Evolutionary conservation across 1,140 invertebrate genomes (phyloP).

Genomic region (Heliconius eleuchia): DNA sequence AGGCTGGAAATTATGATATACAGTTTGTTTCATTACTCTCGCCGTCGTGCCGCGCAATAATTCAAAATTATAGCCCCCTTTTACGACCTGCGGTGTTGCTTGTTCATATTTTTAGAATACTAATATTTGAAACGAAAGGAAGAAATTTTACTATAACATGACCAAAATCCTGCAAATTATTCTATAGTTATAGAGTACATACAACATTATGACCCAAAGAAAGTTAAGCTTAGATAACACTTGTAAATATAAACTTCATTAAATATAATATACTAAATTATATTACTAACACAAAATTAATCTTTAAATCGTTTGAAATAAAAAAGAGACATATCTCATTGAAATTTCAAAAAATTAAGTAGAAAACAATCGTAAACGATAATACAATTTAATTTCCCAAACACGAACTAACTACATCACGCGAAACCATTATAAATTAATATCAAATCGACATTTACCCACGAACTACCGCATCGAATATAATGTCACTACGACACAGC

Average conservation of each 20-base stretch:
- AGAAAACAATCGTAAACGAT: too few species aligned
- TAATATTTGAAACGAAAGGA: not conserved
- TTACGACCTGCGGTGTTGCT: constrained; percentile 40
- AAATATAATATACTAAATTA: too few species aligned
- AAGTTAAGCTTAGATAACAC: too few species aligned
- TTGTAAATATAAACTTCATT: too few species aligned
- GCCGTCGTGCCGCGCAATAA: constrained; percentile 46
- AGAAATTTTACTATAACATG: too few species aligned
- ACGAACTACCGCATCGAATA: constrained; percentile 57
- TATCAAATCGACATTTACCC: constrained; percentile 40
- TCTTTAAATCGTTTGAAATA: too few species aligned
- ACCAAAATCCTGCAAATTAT: too few species aligned
- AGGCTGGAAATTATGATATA: constrained; percentile 45
- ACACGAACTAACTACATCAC: constrained; percentile 13
- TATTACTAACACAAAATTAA: too few species aligned
- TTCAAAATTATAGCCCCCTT: constrained; percentile 51
- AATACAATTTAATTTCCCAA: not conserved
- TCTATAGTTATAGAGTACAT: too few species aligned
- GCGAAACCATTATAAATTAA: not conserved
- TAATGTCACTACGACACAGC: constrained; percentile 62
- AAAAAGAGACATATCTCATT: too few species aligned
- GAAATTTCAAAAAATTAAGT: too few species aligned
- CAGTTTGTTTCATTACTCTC: constrained; percentile 45
- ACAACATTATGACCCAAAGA: too few species aligned
- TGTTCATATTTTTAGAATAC: constrained; percentile 27